Percentiles rank a stretch among this genome's conserved stretches.
Conservation (phyloP, 2,113 vertebrate species). For the Malurus elegans region DNA sequence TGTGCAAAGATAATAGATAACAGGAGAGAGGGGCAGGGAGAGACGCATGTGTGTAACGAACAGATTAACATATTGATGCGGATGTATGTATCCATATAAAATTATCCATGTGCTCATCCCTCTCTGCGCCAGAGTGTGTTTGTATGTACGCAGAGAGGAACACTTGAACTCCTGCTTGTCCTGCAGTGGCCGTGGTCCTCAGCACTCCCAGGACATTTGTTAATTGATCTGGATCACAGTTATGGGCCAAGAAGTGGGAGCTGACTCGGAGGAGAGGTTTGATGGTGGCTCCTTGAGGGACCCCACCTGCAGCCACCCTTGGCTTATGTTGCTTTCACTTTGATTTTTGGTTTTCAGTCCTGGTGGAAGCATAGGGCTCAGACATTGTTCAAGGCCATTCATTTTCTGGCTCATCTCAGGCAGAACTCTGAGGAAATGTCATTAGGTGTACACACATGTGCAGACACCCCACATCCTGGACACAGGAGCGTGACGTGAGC, state of each 20-base stretch:
- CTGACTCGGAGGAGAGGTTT: background rate
- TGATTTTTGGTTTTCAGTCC: background rate
- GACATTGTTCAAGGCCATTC: background rate
- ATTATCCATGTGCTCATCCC: background rate
- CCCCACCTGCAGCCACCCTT: background rate
- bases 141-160: rapidly evolving
- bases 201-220: background rate
- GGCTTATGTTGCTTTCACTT: rapidly evolving
- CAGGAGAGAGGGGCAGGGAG: conserved; percentile 33
- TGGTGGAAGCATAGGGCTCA: background rate
- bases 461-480: rapidly evolving
- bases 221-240: background rate
- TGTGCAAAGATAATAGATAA: conserved; percentile 65
- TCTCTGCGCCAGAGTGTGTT: rapidly evolving
- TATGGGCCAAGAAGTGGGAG: background rate
- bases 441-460: background rate
- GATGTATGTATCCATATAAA: background rate
- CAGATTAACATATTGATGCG: conserved; percentile 60
- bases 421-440: background rate
- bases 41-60: background rate
- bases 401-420: background rate
- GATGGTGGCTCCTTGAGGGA: background rate
- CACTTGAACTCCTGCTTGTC: background rate
- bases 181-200: background rate
- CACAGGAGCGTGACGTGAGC: rapidly evolving